These are phyloP conservation scores for Nycticryphes semicollaris DNA, from an alignment of 2,113 vertebrate genomes.

Conservation along the genomic window DNA sequence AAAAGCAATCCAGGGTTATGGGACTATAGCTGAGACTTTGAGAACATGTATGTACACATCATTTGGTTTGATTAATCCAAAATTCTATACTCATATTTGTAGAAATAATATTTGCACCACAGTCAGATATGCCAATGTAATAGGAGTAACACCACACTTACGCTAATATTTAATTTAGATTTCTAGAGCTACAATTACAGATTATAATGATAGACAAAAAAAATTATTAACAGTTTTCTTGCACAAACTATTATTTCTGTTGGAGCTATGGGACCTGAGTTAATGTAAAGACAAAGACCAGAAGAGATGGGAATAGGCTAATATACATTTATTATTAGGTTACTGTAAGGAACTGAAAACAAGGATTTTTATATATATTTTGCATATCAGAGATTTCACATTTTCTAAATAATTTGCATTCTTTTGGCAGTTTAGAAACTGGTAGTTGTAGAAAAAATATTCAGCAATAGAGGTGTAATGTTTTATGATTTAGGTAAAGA, in stretches of 20 bases:
- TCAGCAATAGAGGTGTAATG: neutral
- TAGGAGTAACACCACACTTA: no score
- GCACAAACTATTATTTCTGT: neutral
- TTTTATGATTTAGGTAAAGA: neutral
- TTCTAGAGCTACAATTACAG: neutral
- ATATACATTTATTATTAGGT: neutral
- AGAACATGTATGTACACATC: neutral
- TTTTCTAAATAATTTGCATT: neutral
- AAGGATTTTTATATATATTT: neutral
- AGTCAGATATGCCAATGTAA: neutral
- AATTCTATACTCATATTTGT: neutral
- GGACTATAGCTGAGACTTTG: neutral
- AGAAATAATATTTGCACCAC: neutral
- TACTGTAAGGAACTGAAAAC: neutral
- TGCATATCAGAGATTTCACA: neutral
- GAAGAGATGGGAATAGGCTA: neutral
- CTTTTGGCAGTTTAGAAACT: neutral
- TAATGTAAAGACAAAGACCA: neutral
- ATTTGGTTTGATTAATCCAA: neutral
- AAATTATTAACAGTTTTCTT: neutral
- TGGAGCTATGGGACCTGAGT: neutral
- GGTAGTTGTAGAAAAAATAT: neutral
- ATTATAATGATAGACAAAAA: neutral
- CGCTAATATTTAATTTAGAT: neutral
- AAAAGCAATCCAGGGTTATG: neutral